These are phyloP conservation scores for Dermochelys coriacea DNA, from an alignment of 2,797 vertebrate genomes.

Conservation along the genomic window DNA sequence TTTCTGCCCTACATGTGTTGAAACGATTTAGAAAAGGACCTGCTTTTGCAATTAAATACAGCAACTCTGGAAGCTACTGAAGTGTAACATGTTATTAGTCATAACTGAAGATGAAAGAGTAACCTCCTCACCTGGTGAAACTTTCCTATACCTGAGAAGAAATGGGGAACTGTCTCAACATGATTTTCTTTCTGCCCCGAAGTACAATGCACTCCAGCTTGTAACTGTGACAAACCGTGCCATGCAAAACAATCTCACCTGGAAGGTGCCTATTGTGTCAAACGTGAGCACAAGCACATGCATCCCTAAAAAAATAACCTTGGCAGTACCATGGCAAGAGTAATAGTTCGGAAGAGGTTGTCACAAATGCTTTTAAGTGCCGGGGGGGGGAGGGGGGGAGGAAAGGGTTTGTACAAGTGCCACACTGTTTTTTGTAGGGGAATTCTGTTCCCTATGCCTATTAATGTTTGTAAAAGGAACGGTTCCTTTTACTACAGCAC, in stretches of 20 bases:
- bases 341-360: background rate
- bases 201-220: background rate
- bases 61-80: background rate
- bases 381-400: background rate
- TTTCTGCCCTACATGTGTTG: background rate
- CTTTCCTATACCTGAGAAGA: rapidly evolving
- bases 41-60: background rate
- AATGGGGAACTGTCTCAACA: background rate
- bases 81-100: background rate
- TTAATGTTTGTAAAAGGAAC: background rate
- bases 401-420: background rate
- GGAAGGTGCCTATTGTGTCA: constrained; percentile 11
- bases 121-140: background rate
- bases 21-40: background rate
- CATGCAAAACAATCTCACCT: background rate
- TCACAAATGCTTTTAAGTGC: constrained; percentile 29
- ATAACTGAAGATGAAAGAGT: background rate
- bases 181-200: background rate
- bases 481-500: background rate
- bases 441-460: background rate
- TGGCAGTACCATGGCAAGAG: background rate
- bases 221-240: background rate
- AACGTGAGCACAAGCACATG: constrained; percentile 41
- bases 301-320: constrained; percentile 23
- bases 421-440: rapidly evolving